Percentiles rank a stretch among this genome's conserved stretches.
Conservation (phyloP, 2,797 vertebrate genomes). For the Orientallactaga sibirica region DNA sequence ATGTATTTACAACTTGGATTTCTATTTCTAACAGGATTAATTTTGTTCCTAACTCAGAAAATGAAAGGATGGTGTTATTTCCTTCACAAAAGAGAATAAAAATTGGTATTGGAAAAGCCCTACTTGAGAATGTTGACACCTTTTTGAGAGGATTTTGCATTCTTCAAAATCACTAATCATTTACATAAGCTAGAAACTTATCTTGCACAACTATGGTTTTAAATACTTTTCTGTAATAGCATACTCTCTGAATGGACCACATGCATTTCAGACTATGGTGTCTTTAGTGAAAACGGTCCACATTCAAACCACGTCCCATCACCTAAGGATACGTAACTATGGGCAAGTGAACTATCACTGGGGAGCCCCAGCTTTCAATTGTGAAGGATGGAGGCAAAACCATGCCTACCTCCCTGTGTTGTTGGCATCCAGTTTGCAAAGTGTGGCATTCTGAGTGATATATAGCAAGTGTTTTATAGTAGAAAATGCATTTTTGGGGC, state of each 20-base stretch:
- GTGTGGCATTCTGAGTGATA: background rate
- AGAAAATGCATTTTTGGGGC: background rate
- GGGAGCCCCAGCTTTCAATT: background rate
- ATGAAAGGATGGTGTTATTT: conserved; percentile 34
- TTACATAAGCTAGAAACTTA: conserved; percentile 26
- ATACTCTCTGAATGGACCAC: background rate
- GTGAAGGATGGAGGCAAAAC: background rate
- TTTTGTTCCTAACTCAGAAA: conserved; percentile 44
- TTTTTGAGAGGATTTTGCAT: conserved; percentile 2
- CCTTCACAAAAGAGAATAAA: conserved; percentile 1
- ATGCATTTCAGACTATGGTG: background rate
- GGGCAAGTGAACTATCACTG: background rate
- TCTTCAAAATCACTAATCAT: conserved; percentile 31
- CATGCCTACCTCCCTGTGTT: background rate
- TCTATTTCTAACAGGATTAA: conserved; percentile 61
- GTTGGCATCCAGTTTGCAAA: background rate
- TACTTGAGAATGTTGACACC: background rate
- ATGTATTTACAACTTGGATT: conserved; percentile 58
- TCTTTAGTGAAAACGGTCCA: background rate
- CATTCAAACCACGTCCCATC: background rate
- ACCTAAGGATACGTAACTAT: background rate
- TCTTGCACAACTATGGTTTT: background rate
- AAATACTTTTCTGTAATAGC: background rate
- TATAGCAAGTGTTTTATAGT: background rate
- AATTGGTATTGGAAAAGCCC: background rate